Conservation (phyloP, 2,888 invertebrate species). For the Drosophila austrosaltans region DNA sequence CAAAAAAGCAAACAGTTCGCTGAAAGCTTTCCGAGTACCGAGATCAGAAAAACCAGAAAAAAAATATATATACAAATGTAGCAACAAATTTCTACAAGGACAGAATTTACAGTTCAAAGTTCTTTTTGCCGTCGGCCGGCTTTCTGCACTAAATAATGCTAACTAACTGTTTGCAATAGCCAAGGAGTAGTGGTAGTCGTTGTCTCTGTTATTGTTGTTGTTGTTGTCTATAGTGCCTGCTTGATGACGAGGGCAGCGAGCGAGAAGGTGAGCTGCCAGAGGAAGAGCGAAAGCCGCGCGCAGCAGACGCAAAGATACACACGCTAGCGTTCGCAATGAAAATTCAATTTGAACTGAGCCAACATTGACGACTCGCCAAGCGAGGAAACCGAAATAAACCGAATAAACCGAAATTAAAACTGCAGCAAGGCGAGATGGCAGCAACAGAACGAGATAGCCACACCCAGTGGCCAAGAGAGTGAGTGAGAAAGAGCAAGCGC, state of each 20-base stretch:
- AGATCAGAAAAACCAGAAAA: not conserved
- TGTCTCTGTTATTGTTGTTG: not conserved
- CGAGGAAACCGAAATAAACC: constrained; percentile 75
- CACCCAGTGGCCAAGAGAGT: constrained; percentile 14
- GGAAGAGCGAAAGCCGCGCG: constrained; percentile 41
- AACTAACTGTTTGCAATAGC: constrained; percentile 8
- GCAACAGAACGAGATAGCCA: constrained; percentile 8
- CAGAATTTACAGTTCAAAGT: constrained; percentile 4
- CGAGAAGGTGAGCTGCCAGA: constrained; percentile 12
- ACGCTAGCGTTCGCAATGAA: constrained; percentile 80
- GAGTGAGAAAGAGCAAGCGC: constrained; percentile 33
- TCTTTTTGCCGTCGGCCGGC: constrained; percentile 65
- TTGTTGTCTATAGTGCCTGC: not conserved
- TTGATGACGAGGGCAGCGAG: constrained; percentile 3
- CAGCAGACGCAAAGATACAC: constrained; percentile 64
- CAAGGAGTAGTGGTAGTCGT: not conserved
- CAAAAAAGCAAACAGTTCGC: constrained; percentile 3
- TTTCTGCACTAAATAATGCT: constrained; percentile 10
- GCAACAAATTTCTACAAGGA: too few species aligned
- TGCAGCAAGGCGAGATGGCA: constrained; percentile 30
- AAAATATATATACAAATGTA: not conserved
- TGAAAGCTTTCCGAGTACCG: not conserved
- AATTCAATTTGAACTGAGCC: constrained; percentile 82
- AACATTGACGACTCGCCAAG: constrained; percentile 65
- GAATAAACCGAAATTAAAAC: constrained; percentile 32